phyloP scores from a whole-genome alignment of 2,797 vertebrate genomes.

The Lycodopsis pacificus region DNA sequence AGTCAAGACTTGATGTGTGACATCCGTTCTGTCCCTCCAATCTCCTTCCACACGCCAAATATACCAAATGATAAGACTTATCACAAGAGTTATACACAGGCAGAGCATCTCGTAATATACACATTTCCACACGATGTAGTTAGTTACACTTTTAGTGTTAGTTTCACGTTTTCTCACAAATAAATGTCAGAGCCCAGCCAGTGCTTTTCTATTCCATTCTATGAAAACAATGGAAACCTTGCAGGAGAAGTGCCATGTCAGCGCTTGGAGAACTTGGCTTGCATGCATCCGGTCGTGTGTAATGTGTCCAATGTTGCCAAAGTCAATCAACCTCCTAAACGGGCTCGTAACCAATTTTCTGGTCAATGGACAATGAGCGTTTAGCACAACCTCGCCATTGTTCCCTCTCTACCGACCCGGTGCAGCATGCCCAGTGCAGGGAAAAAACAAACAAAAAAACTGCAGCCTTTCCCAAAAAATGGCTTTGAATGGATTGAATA shows the following conservation, averaged over 20 bases:
- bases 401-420: neutral
- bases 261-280: neutral
- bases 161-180: neutral
- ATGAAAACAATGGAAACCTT: conserved; percentile 21
- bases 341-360: conserved; percentile 68
- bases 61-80: neutral
- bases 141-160: neutral
- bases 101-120: neutral
- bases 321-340: conserved; percentile 64
- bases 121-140: neutral
- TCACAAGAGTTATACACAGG: neutral
- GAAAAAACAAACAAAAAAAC: neutral
- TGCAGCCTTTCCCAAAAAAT: conserved; percentile 5
- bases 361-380: conserved; percentile 62
- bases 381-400: conserved; percentile 26
- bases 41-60: neutral
- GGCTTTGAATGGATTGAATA: conserved; percentile 14
- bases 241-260: conserved; percentile 7
- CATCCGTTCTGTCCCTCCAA: neutral
- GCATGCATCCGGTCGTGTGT: conserved; percentile 20
- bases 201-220: neutral
- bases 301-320: conserved; percentile 44
- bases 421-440: neutral
- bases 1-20: neutral
- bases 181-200: neutral